Percentiles rank a stretch among this genome's conserved stretches.
phyloP scores from a whole-genome alignment of 2,113 vertebrate genomes.

The Malurus elegans region DNA sequence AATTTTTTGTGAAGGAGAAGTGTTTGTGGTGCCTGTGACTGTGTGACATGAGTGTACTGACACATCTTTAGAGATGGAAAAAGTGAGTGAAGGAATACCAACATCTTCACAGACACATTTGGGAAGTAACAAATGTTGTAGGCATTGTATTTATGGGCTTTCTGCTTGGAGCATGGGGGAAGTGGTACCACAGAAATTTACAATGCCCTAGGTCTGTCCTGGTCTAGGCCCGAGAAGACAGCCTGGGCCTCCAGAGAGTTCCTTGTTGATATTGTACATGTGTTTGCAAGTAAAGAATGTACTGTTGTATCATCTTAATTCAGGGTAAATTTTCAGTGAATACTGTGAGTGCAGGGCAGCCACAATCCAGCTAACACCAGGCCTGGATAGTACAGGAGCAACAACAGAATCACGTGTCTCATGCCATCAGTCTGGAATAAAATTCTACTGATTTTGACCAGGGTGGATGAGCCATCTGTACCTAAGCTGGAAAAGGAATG shows the following conservation, averaged over 20 bases:
- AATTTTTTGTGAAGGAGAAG: neutral
- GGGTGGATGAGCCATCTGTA: neutral
- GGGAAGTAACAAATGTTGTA: neutral
- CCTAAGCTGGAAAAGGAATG: neutral
- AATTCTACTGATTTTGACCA: neutral
- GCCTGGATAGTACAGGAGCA: neutral
- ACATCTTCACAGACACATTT: neutral
- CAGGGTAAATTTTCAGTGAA: neutral
- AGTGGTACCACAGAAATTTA: neutral
- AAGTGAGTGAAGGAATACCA: neutral
- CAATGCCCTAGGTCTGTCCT: neutral
- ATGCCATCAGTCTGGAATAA: neutral
- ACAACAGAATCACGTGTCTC: fast-evolving
- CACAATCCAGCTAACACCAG: neutral
- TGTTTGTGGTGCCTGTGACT: neutral
- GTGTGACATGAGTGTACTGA: fast-evolving
- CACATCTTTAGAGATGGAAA: neutral
- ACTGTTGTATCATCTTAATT: neutral
- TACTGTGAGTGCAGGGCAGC: fast-evolving
- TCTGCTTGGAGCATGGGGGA: neutral
- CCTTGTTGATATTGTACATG: neutral
- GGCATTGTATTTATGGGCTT: neutral
- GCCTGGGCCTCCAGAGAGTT: neutral
- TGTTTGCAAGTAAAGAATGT: neutral
- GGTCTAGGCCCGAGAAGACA: neutral